Base-by-base conservation (phyloP, 2,888 invertebrate species). In the Drosophila neotestacea region DNA sequence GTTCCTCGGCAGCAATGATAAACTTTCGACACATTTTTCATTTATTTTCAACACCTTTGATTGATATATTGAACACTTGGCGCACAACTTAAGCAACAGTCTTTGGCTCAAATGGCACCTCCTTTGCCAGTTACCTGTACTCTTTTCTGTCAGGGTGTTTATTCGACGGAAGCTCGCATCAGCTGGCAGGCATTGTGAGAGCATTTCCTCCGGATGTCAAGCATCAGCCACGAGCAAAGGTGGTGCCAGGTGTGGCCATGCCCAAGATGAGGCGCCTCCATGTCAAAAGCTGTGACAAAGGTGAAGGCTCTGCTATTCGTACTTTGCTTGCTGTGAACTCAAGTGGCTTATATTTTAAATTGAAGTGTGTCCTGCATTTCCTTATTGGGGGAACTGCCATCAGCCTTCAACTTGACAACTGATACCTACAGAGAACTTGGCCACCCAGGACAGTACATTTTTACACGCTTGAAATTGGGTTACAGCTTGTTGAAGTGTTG, bases 1-100 rank as follows among this genome's bases (percentile, higher is more conserved):
- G 38, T 59, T 50, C 58, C 63, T 28, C 69, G 39, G 55, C 70
- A 63, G 68, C 73, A 78, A 83, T 89, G 90, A 89, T 85, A 90
- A 89, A 86, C 90, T 90, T 89, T 90, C 86, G 89, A 89, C 89
- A 90, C 89, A 85, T 89, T 89, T 89, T 90, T 88, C 90, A 90
- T 90, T 90, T 89, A 89, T 88, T 89, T 90, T 85, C 86, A 89
- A 86, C 89, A 89, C 89, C 89, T 89, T 90, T 89, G 90, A 90
- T 89, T 89, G 89, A 89, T 89, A 88, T 88, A 89, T 89, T 86
- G 88, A 90, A 86, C 81, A 86, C 79, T 85, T 85, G 84, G 79
- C 79, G 75, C 85, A 54, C 61, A 72, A 74, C 79, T 71, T 73
- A 74, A 86, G 82, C 85, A 86, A 84, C 65, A 73, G 76, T 87